Percentiles rank a stretch among this genome's conserved stretches.
phyloP scores from a whole-genome alignment of 2,888 invertebrate genomes.

The Meganola albula region DNA sequence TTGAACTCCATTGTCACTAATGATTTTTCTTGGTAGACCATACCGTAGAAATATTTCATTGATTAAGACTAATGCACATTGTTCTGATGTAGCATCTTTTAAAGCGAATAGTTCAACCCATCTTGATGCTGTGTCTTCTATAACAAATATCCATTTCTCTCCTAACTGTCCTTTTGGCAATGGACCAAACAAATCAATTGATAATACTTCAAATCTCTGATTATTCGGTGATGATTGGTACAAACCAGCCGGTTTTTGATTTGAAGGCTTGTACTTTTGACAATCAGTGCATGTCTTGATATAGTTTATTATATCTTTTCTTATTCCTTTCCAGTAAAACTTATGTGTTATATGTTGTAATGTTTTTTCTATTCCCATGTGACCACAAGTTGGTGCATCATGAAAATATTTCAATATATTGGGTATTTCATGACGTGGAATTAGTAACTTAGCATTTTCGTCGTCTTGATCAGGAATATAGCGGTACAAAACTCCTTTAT shows the following conservation, averaged over 20 bases:
- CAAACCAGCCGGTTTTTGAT: slow-evolving; percentile 35
- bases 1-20: slow-evolving; percentile 41
- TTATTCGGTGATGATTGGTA: slow-evolving; percentile 26
- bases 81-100: slow-evolving; percentile 22
- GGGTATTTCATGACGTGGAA: slow-evolving; percentile 7
- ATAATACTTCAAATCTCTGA: slow-evolving; percentile 6
- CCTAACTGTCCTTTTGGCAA: slow-evolving; percentile 4
- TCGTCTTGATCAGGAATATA: background rate
- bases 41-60: slow-evolving; percentile 40
- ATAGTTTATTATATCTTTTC: slow-evolving; percentile 16
- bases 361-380: slow-evolving; percentile 11
- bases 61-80: slow-evolving; percentile 32
- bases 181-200: slow-evolving; percentile 32
- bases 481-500: slow-evolving; percentile 6
- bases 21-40: slow-evolving; percentile 33
- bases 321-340: slow-evolving; percentile 22
- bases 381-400: slow-evolving; percentile 1
- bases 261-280: slow-evolving; percentile 35
- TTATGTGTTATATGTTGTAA: slow-evolving; percentile 15
- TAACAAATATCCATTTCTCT: slow-evolving; percentile 22
- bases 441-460: slow-evolving; percentile 7
- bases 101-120: slow-evolving; percentile 31
- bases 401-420: slow-evolving; percentile 2
- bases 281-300: slow-evolving; percentile 30
- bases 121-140: slow-evolving; percentile 24